Evolutionary conservation across 2,113 vertebrate genomes (phyloP), one percentile per base, ranked within the genome.

Genomic region (Cichladusa arquata): DNA sequence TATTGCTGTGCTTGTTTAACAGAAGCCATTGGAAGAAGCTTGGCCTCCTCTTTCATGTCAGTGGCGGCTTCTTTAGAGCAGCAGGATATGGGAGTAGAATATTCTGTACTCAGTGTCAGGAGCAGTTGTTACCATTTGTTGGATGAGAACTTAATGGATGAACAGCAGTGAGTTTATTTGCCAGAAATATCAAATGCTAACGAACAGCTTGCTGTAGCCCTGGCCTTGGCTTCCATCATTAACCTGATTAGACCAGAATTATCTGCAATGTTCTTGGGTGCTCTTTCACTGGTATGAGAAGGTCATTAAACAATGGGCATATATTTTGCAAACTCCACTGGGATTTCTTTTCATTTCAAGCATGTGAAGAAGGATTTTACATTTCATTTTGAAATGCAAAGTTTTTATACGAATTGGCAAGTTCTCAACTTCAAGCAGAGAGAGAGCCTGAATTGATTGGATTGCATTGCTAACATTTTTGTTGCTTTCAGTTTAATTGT

Each of bases 161-260:
- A 96, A 74, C 92, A 95, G 93, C 90, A 92, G 85, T 71, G 85
- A 92, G 58, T 92, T 94, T 92, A 88, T 94, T 93, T 92, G 90
- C 95, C 94, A 95, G 94, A 93, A 96, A 93, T 93, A 96, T 93
- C 93, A 97, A 96, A 95, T 95, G 92, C 74, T 96, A 95, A 92
- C 0, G n/a, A 97, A 95, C 94, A 97, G 90, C 93, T 96, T 96
- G 94, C 85, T 88, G 51, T 86, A 94, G 81, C 82, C 79, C 79
- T 94, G 82, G 93, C 81, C 88, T 88, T 94, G 93, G 86, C 88
- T 96, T 91, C 83, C 0, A 1, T 87, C 81, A 54, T 95, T 96
- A 96, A 93, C 95, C 90, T 92, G 95, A 89, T 96, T 94, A 96
- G 73, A 60, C 72, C 50, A 89, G 81, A 94, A 95, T 92, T 81